Base-by-base conservation (phyloP, 2,113 vertebrate species). In the Corythornis cristatus region DNA sequence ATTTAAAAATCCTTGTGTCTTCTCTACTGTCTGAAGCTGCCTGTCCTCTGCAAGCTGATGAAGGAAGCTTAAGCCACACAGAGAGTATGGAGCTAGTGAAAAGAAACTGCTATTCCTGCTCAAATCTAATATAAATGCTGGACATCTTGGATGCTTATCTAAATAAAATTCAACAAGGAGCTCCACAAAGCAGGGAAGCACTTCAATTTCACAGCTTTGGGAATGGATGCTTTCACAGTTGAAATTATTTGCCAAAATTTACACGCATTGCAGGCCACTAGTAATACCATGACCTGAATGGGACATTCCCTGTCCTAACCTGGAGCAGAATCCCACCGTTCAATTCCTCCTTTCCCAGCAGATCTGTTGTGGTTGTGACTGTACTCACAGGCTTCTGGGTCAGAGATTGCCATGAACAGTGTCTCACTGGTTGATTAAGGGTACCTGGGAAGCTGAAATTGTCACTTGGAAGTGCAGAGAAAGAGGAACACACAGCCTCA, bases 401-500 rank as follows among this genome's bases (percentile, higher is more conserved):
- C 48, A 56, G 60, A 68, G n/a, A 43, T 28, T 58, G 17, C 11
- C 60, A 45, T 28, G 28, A 42, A 40, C 16, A 35, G 6, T 42
- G 5, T 73, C 21, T 88, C 61, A 29, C 12, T 71, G 48, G 19
- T 6, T 71, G 33, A 48, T 53, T 62, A 20, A n/a, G 56, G 31
- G 23, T 22, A 8, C 26, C 19, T 56, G 56, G 29, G 12, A 26
- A 76, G 37, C 35, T 74, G 76, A 18, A 26, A 54, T 60, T 83
- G 42, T 28, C 56, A 15, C 6, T 7, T 53, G 60, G 50, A 76
- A 79, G 73, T 20, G 33, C 13, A 83, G 45, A 16, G 45, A 15
- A 60, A 75, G n/a, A 68, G 28, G 17, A 73, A 33, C 6, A n/a
- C 1, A 16, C 0, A 73, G 4, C 25, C 74, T 48, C 0, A 0